phyloP scores from a whole-genome alignment of 2,888 invertebrate species.

The Ochropacha duplaris region DNA sequence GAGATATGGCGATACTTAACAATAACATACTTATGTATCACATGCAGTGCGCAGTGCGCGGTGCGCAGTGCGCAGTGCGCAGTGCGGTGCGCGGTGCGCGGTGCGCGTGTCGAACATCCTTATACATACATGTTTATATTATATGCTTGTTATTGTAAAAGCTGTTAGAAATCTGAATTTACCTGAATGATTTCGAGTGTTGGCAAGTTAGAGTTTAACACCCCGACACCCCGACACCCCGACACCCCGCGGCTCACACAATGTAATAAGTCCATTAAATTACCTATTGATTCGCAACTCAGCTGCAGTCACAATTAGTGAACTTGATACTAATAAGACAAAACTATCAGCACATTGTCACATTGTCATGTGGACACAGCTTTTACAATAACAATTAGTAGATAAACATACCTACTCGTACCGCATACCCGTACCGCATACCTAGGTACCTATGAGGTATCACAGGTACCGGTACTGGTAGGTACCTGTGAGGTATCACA shows the following conservation, averaged over 20 bases:
- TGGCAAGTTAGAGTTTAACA: not conserved
- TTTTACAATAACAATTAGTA: conserved; percentile 23
- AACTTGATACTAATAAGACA: too few relatives aligned
- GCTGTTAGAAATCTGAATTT: not conserved
- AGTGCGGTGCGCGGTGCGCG: not conserved
- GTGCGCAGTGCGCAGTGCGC: too few relatives aligned
- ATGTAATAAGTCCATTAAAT: too few relatives aligned
- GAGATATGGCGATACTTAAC: not conserved
- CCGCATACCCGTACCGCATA: too few relatives aligned
- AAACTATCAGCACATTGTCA: not conserved
- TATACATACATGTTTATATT: not conserved
- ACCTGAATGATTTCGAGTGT: not conserved
- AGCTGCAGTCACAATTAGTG: too few relatives aligned
- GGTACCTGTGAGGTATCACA: not conserved
- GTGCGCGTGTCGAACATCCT: not conserved
- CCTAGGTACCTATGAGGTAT: too few relatives aligned
- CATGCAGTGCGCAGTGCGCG: too few relatives aligned
- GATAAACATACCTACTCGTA: too few relatives aligned
- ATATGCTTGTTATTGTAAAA: not conserved
- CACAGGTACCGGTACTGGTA: too few relatives aligned
- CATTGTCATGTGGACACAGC: too few relatives aligned
- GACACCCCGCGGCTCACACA: too few relatives aligned
- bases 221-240: not conserved
- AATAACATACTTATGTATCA: not conserved
- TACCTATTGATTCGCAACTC: too few relatives aligned